Evolutionary conservation across 2,888 invertebrate species (phyloP), one percentile per base, ranked within the genome.

Genomic region (Apantesis nais): DNA sequence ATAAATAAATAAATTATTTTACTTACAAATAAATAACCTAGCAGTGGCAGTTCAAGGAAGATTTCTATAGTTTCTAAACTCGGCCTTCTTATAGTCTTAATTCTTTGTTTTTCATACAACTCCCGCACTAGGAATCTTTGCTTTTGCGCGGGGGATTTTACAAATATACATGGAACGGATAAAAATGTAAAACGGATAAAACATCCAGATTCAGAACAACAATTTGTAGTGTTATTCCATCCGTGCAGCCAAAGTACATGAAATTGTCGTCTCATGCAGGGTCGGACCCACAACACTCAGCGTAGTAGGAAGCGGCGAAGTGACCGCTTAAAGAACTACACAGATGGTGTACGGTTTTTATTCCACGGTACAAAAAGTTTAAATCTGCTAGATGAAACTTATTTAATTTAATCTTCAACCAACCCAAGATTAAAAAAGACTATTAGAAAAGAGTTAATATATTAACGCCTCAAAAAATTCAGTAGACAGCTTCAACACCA

Each of bases 391-490:
- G 22, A 52, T 9, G 22, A 52, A 52, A 9, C n/a, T 22, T n/a
- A 52, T 52, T 52, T n/a, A 22, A 2, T 52, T 52, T n/a, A 58
- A 72, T 44, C 62, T 63, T 52, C 55, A 72, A 34, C 16, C 14
- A 61, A 39, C 7, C 31, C 39, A 37, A 34, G 25, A 68, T 71
- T 16, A 75, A 73, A 71, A 68, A 68, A 11, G 60, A 60, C 63
- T 44, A 37, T 37, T 60, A 55, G 67, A 69, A 74, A 72, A 68
- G n/a, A 73, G 65, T 72, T 73, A 66, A 73, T 71, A 74, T 68
- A 73, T 77, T 70, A 71, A 61, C 73, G 72, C 68, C 74, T 74
- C 69, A 74, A 63, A 64, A 67, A 70, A 82, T 82, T 83, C 71
- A 76, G 74, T 74, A 67, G 71, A 73, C 67, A 75, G 70, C 70